Base-by-base conservation (phyloP, 1,140 invertebrate genomes). In the Ceratina japonica region DNA sequence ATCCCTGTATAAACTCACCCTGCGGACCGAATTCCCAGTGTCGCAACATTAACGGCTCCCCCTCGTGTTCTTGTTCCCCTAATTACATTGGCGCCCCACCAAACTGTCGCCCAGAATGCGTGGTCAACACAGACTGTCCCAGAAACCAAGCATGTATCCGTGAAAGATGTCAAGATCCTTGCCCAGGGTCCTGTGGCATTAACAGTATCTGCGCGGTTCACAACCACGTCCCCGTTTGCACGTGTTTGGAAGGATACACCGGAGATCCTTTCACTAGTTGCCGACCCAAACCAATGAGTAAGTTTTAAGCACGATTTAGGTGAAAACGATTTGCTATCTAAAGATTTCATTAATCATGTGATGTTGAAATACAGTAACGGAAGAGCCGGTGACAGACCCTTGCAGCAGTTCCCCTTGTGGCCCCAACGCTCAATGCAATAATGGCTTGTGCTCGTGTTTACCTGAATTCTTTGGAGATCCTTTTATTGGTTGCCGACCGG, bases 231-330 rank as follows among this genome's bases (percentile, higher is more conserved):
- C 94, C 95, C 16, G 93, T 97, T 52, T 98, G 97, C 87, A 94
- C 95, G 0, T 98, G 97, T 89, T 93, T 95, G 80, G 95, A 96
- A 82, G 96, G 96, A 16, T 97, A 95, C 84, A 96, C 96, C 84
- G 97, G 97, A 89, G 96, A 98, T 90, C 96, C 97, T 2, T 95
- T 95, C 79, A 93, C 92, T 15, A 82, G 90, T 3, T 96, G 95
- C 85, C 86, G 88, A 64, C 80, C 80, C 0, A 56, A 12, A 18
- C 68, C 75, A 44, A 71, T 75, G n/a, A 65, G 72, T 75, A 75
- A 75, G 72, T 31, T 58, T 44, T 44, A 44, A 44, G 3, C 1
- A n/a, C 1, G 12, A 52, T 31, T 1, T 37, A 31, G 5, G 4
- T 24, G 0, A 62, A 27, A 62, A 12, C 0, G 13, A 70, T 20